A percentile compares a stretch with the other conserved stretches of the same genome.
phyloP scores from a whole-genome alignment of 2,113 vertebrate species.

The Aix galericulata region DNA sequence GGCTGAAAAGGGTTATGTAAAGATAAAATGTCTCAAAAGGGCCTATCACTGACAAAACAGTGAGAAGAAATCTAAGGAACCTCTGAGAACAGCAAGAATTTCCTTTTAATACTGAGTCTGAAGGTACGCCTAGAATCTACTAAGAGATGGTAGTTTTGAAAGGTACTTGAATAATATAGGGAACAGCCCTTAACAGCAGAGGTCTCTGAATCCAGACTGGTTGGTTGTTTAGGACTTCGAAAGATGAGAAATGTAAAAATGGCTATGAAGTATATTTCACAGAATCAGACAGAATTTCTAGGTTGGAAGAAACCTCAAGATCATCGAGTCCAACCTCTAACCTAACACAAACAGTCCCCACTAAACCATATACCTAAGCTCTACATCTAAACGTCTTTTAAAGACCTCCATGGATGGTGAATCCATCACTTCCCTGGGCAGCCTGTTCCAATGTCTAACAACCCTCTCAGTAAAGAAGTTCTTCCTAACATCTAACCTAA shows the following conservation, averaged over 20 bases:
- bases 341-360: too few species aligned
- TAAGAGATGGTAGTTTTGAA: not conserved
- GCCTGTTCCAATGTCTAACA: too few species aligned
- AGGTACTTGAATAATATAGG: not conserved
- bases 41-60: not conserved
- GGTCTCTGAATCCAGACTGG: not conserved
- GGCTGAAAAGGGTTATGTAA: not conserved
- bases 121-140: not conserved
- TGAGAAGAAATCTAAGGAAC: not conserved
- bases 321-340: too few species aligned
- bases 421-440: too few species aligned
- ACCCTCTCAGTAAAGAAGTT: too few species aligned
- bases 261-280: not conserved
- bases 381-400: too few species aligned
- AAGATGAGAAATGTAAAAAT: not conserved
- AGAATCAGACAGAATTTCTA: too few species aligned
- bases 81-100: not conserved
- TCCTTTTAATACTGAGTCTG: not conserved
- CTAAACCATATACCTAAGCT: too few species aligned
- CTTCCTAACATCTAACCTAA: too few species aligned
- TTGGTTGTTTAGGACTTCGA: not conserved
- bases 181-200: fast-evolving
- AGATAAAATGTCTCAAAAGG: not conserved
- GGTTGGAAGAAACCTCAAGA: too few species aligned
- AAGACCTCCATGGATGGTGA: too few species aligned